Evolutionary conservation across 2,113 vertebrate species (phyloP).

Genomic region (Mohoua ochrocephala): DNA sequence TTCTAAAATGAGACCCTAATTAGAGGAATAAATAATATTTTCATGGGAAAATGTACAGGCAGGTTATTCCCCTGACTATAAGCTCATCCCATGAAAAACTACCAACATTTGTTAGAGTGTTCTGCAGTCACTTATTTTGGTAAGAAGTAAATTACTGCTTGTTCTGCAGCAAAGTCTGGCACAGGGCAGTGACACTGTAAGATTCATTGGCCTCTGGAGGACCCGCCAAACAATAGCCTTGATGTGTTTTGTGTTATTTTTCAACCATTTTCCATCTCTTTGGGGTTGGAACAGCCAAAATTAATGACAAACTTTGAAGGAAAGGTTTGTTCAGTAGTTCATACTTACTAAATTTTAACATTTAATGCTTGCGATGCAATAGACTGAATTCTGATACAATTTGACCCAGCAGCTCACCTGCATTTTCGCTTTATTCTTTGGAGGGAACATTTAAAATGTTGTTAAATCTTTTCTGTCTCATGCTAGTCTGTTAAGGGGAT

Average conservation of each 20-base stretch:
- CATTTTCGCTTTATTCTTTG: not conserved
- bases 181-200: not conserved
- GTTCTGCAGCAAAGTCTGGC: not conserved
- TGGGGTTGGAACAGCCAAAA: conserved; percentile 11
- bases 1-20: not conserved
- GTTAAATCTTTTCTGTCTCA: not conserved
- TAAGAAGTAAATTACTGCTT: not conserved
- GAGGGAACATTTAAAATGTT: not conserved
- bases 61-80: not conserved
- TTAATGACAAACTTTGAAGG: conserved; percentile 36
- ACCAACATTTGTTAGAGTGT: not conserved
- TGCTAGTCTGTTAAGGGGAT: not conserved
- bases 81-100: not conserved
- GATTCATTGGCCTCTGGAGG: not conserved
- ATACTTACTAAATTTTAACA: conserved; percentile 72
- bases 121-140: not conserved
- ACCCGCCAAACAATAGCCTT: not conserved
- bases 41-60: not conserved
- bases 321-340: conserved; percentile 70
- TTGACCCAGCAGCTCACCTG: not conserved
- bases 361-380: conserved; percentile 65
- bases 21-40: not conserved
- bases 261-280: not conserved
- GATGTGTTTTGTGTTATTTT: conserved; percentile 16
- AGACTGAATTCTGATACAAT: not conserved